phyloP scores from a whole-genome alignment of 2,113 vertebrate genomes.

The Helogale parvula region DNA sequence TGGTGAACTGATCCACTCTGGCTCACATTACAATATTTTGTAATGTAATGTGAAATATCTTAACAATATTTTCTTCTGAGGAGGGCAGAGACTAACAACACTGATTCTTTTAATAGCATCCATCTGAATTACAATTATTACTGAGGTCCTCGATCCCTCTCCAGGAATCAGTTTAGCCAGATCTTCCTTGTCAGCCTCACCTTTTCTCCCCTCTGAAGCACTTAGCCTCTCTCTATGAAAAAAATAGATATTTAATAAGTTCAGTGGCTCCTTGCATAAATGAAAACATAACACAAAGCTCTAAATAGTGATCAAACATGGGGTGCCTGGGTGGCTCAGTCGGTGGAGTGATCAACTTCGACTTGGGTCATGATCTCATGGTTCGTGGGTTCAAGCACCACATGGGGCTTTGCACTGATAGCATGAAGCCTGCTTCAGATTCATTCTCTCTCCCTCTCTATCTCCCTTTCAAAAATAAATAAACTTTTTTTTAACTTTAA shows the following conservation, averaged over 20 bases:
- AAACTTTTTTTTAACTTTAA: background rate
- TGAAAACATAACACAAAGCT: background rate
- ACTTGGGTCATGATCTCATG: no score
- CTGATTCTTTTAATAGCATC: background rate
- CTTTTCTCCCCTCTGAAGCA: background rate
- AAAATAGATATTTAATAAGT: background rate
- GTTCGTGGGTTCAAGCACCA: no score
- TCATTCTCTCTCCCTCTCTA: no score
- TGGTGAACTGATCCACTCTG: background rate
- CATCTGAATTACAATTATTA: background rate
- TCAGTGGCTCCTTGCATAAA: background rate
- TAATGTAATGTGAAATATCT: no score
- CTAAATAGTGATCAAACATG: background rate
- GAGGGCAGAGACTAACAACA: background rate
- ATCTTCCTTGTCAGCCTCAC: background rate
- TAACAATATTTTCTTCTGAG: background rate
- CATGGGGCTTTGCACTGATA: no score
- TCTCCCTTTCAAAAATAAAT: no score
- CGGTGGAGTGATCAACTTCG: no score
- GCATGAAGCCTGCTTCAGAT: no score
- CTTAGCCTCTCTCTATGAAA: background rate
- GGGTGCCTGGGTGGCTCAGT: no score
- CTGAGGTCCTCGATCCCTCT: background rate
- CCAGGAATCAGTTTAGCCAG: background rate
- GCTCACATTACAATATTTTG: fast-evolving